These are phyloP conservation scores for Sciurus vulgaris DNA, from an alignment of 2,797 vertebrate species.

Conservation along the genomic window DNA sequence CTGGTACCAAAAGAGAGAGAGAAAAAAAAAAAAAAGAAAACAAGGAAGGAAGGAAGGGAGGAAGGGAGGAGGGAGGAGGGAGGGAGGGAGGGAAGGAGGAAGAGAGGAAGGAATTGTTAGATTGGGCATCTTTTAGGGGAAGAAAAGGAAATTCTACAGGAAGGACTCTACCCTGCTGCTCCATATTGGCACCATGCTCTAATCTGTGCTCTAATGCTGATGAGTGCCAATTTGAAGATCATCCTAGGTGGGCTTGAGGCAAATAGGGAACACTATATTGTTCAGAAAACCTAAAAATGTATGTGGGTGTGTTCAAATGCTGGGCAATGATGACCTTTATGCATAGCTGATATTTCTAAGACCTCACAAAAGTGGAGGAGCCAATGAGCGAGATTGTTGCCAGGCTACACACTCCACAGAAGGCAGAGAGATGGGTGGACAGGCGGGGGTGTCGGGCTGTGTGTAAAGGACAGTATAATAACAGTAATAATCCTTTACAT, in stretches of 20 bases:
- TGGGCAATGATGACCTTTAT: not conserved
- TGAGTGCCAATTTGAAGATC: not conserved
- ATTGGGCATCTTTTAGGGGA: not conserved
- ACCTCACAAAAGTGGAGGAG: not conserved
- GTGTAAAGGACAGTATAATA: slow-evolving; percentile 70
- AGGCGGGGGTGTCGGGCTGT: not conserved
- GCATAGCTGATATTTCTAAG: not conserved
- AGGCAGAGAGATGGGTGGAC: slow-evolving; percentile 62
- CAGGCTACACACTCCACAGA: slow-evolving; percentile 2
- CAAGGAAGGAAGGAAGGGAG: too few species aligned
- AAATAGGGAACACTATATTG: not conserved
- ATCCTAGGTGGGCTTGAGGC: not conserved
- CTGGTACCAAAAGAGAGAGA: too few species aligned
- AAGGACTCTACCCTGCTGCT: not conserved
- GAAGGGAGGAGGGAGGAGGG: too few species aligned
- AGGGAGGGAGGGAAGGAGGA: too few species aligned
- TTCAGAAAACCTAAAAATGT: not conserved
- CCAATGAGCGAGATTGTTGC: slow-evolving; percentile 36
- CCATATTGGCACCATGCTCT: not conserved
- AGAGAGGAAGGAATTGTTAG: slow-evolving; percentile 1
- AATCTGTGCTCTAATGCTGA: not conserved
- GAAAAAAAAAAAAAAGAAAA: too few species aligned
- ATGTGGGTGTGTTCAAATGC: not conserved
- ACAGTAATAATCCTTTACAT: slow-evolving; percentile 72
- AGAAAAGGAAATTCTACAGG: not conserved